phyloP scores from a whole-genome alignment of 1,140 invertebrate species.

The Pogonomyrmex barbatus region DNA sequence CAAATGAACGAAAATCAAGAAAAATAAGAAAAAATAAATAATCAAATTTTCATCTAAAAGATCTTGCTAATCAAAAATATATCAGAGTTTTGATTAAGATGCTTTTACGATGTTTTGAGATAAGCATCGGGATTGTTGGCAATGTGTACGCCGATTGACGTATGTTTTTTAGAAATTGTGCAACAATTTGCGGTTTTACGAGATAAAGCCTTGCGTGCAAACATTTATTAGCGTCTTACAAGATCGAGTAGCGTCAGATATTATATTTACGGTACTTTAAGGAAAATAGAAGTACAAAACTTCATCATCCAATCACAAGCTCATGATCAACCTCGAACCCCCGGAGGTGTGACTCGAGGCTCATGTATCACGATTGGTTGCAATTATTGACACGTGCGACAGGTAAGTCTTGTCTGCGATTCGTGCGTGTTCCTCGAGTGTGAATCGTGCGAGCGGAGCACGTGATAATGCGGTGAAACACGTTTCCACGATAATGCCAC shows the following conservation, averaged over 20 bases:
- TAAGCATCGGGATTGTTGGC: neutral
- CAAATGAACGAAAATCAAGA: neutral
- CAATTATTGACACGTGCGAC: conserved; percentile 28
- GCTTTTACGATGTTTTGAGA: neutral
- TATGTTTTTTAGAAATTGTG: conserved; percentile 11
- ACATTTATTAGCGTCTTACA: neutral
- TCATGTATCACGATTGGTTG: conserved; percentile 8
- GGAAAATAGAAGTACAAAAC: neutral
- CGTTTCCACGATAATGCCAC: neutral
- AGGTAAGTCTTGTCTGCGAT: conserved; percentile 12
- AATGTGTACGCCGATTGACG: neutral
- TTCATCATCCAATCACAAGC: neutral
- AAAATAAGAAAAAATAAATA: neutral
- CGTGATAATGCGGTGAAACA: conserved; percentile 55
- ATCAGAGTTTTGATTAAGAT: neutral
- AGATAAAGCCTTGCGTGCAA: neutral
- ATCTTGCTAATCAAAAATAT: neutral
- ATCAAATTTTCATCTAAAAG: neutral
- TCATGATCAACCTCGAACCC: neutral
- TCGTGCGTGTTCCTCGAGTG: neutral
- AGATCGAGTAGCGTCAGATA: neutral
- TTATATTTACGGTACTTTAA: conserved; percentile 20
- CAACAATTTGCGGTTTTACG: neutral
- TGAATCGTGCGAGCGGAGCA: conserved; percentile 9
- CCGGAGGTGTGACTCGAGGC: conserved; percentile 42